Conservation (phyloP, 2,113 vertebrate species). For the Sorex fumeus region DNA sequence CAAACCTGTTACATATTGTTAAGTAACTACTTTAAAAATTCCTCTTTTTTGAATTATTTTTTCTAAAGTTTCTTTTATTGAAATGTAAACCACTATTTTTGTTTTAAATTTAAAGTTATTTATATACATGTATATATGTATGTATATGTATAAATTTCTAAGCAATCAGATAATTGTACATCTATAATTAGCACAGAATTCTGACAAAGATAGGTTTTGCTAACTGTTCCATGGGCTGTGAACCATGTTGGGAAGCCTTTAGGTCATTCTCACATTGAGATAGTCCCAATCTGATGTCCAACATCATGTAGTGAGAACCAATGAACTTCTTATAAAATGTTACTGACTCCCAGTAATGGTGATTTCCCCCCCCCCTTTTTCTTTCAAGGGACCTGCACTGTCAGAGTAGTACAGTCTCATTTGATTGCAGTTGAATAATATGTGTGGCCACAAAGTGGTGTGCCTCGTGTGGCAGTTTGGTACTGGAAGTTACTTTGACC, state of each 20-base stretch:
- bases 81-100: neutral
- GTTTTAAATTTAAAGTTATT: slow-evolving; percentile 38
- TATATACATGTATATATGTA: neutral
- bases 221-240: neutral
- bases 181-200: neutral
- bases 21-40: slow-evolving; percentile 8
- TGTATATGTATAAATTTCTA: neutral
- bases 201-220: neutral
- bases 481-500: neutral
- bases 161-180: neutral
- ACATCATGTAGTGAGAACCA: neutral
- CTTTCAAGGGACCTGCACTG: neutral
- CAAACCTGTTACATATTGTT: neutral
- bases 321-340: neutral
- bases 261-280: neutral
- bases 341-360: neutral
- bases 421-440: neutral
- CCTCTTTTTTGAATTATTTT: slow-evolving; percentile 15
- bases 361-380: slow-evolving; percentile 25
- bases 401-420: neutral
- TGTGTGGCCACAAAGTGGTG: neutral
- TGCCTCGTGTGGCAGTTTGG: neutral
- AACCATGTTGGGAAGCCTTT: neutral
- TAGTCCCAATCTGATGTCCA: neutral
- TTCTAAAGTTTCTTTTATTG: slow-evolving; percentile 1